Conservation (phyloP, 30 jellyfish, hydroid and myxozoan species). For the Clytia hemisphaerica region DNA sequence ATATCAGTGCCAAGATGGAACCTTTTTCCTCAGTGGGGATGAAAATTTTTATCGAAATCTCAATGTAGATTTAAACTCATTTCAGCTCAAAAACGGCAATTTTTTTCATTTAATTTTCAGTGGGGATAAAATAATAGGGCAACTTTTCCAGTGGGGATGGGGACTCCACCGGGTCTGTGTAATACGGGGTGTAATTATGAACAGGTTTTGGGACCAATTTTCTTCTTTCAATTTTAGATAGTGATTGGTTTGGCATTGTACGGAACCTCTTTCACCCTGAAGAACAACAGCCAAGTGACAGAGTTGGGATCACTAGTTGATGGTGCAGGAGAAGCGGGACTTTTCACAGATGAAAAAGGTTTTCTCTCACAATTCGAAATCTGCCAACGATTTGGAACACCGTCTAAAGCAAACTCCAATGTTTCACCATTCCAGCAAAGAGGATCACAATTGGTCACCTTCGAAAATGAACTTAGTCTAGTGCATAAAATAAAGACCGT, state of each 20-base stretch:
- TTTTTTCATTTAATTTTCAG: too few species aligned
- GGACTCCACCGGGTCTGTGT: constrained; percentile 43
- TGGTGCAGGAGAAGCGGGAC: constrained; percentile 58
- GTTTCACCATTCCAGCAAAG: constrained; percentile 62
- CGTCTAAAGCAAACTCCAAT: constrained; percentile 45
- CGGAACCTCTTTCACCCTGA: constrained; percentile 63
- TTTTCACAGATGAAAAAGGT: constrained; percentile 67
- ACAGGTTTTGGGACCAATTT: constrained; percentile 61
- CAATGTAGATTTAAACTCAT: too few species aligned
- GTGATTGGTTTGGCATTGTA: constrained; percentile 80
- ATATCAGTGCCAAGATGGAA: too few species aligned
- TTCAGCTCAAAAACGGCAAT: too few species aligned
- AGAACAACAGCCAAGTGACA: constrained; percentile 26
- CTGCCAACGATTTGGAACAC: constrained; percentile 51
- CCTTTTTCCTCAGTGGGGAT: too few species aligned
- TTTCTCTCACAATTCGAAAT: constrained; percentile 65
- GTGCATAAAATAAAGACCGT: constrained; percentile 39
- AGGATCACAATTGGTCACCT: constrained; percentile 70
- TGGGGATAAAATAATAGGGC: too few species aligned
- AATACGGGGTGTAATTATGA: constrained; percentile 66
- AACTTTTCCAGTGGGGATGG: too few species aligned
- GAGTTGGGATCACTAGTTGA: constrained; percentile 62
- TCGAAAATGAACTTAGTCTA: constrained; percentile 50
- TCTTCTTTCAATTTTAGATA: constrained; percentile 30
- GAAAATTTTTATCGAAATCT: too few species aligned